Evolutionary conservation across 1,140 invertebrate species (phyloP).

Genomic region (Batillaria attramentaria): DNA sequence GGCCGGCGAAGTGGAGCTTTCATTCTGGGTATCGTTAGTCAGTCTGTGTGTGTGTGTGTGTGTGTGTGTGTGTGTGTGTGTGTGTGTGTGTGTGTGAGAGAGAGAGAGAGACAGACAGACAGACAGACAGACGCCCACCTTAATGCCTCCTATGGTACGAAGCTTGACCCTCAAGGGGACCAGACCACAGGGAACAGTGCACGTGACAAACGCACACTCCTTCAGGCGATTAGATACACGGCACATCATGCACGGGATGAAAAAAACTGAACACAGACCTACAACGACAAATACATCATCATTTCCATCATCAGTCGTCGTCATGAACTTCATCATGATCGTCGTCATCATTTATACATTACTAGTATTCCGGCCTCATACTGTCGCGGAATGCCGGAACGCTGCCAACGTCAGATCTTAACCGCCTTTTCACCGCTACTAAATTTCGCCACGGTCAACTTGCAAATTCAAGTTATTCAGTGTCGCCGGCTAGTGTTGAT

Average conservation of each 20-base stretch:
- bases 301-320: neutral
- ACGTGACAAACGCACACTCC: conserved; percentile 50
- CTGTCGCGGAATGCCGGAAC: too few relatives aligned
- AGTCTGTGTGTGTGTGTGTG: neutral
- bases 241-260: conserved; percentile 41
- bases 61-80: neutral
- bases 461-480: too few relatives aligned
- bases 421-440: too few relatives aligned
- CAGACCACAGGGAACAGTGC: conserved; percentile 39
- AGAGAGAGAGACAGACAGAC: neutral
- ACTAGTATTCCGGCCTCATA: too few relatives aligned
- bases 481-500: too few relatives aligned
- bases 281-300: too few relatives aligned
- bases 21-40: too few relatives aligned
- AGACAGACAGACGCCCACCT: conserved; percentile 34
- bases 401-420: too few relatives aligned
- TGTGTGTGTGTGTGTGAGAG: neutral
- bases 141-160: conserved; percentile 50
- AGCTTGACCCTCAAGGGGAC: conserved; percentile 48
- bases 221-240: conserved; percentile 41
- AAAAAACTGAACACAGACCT: conserved; percentile 41
- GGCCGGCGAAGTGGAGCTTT: too few relatives aligned
- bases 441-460: too few relatives aligned
- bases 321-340: neutral
- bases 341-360: neutral